phyloP scores from a whole-genome alignment of 2,113 vertebrate species.

The Elephantulus edwardii region DNA sequence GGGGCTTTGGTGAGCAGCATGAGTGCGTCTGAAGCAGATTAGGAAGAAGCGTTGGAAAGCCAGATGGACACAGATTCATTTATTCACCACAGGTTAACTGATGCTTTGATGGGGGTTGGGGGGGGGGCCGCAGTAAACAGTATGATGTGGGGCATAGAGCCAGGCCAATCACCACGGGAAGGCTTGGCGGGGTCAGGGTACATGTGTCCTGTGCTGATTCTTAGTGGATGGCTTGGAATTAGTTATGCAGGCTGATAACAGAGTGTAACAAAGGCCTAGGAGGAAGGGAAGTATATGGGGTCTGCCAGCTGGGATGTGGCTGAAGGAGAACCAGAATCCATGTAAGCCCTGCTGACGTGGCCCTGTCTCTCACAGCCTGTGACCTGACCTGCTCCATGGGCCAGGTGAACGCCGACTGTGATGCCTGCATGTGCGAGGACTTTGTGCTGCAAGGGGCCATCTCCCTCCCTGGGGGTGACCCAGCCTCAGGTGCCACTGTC shows the following conservation, averaged over 20 bases:
- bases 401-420: constrained; percentile 90
- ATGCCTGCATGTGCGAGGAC: constrained; percentile 92
- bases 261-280: not conserved
- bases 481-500: constrained; percentile 87
- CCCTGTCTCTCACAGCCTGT: constrained; percentile 85
- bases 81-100: not conserved
- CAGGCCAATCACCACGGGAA: not conserved
- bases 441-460: constrained; percentile 89
- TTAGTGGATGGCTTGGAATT: not conserved
- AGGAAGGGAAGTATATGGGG: not conserved
- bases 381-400: constrained; percentile 90
- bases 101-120: not conserved
- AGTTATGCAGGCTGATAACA: not conserved
- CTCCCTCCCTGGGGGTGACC: constrained; percentile 89
- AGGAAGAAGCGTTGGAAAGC: not conserved
- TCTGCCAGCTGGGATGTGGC: not conserved
- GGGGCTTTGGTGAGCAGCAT: not conserved
- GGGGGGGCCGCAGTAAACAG: no score
- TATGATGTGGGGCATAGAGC: not conserved
- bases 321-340: not conserved
- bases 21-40: not conserved
- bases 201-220: not conserved
- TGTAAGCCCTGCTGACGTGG: not conserved
- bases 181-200: not conserved
- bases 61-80: not conserved